Base-by-base conservation (phyloP, 2,797 vertebrate species). In the Steatocranus sp. region DNA sequence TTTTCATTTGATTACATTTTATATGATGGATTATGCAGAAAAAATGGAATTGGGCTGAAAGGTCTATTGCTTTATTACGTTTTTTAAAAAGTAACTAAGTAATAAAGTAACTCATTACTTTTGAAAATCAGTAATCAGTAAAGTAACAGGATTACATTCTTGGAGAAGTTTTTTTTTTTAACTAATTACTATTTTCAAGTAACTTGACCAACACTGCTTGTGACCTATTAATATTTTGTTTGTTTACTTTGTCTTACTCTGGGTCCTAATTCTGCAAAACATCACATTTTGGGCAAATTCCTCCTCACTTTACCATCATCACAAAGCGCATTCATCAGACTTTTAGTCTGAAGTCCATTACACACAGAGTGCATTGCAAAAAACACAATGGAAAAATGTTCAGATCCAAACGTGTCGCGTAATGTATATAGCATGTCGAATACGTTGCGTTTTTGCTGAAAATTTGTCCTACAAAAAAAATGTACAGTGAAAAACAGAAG, bases 371-470 rank as follows among this genome's bases (percentile, higher is more conserved):
- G 30, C 0, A 1, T 34, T 58, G 54, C 30, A 58, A 34, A 17
- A 3, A 58, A n/a, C n/a, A 2, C 54, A 58, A 34, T 3, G 56
- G 17, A 3, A 7, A 34, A 58, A 34, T 58, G 17, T 58, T 6
- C 56, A 34, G 17, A 58, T 34, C 10, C 17, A 58, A n/a, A 58
- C 30, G 4, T 58, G 56, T 34, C 0, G 6, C 0, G 30, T n/a
- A 58, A 58, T 34, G 17, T 58, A 18, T 58, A 32, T 32, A 58
- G 15, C 27, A 32, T 30, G 8, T 58, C 0, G 1, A 32, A 32
- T 32, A 6, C 0, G 27, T 18, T 32, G 54, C 0, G 2, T 32
- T 32, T 32, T 58, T 18, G 27, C 15, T 18, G 3, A 58, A 32
- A 18, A 58, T 18, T 18, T 58, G 54, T 58, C 54, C 54, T 32